A percentile compares a stretch with the other conserved stretches of the same genome.
These are phyloP conservation scores for Anguilla anguilla DNA, from an alignment of 2,797 vertebrate genomes.

Conservation along the genomic window DNA sequence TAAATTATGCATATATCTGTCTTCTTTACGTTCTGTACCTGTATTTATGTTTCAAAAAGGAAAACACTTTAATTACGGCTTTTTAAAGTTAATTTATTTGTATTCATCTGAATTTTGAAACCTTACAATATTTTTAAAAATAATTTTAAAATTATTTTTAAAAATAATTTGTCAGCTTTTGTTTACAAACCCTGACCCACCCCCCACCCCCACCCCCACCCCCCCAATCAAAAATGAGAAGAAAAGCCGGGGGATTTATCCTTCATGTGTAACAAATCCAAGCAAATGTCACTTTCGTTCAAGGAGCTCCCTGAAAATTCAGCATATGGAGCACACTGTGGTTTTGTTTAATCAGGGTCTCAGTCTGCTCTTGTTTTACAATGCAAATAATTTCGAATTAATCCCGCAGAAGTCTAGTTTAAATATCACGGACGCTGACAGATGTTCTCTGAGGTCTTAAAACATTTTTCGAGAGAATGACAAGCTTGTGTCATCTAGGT, in stretches of 20 bases:
- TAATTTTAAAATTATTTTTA: no score
- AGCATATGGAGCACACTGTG: background rate
- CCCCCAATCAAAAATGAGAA: background rate
- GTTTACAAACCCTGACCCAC: no score
- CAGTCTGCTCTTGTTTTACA: background rate
- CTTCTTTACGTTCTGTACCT: no score
- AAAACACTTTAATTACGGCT: no score
- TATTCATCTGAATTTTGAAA: no score
- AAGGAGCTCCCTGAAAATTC: background rate
- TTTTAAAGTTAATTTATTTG: no score
- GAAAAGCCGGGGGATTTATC: background rate
- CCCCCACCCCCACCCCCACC: no score
- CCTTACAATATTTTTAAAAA: no score
- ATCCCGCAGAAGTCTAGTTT: background rate
- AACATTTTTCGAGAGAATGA: no score
- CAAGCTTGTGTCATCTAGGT: constrained; percentile 49
- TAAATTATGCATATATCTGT: no score
- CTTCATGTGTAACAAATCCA: background rate
- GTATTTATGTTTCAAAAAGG: no score
- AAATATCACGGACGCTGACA: background rate
- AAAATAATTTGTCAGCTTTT: no score
- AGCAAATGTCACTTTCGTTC: constrained; percentile 2
- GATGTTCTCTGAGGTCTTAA: background rate
- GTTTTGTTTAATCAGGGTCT: background rate
- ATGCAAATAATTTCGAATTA: background rate